Percentiles rank a stretch among this genome's conserved stretches.
Conservation (phyloP, 2,888 invertebrate species). For the Nemurella pictetii region DNA sequence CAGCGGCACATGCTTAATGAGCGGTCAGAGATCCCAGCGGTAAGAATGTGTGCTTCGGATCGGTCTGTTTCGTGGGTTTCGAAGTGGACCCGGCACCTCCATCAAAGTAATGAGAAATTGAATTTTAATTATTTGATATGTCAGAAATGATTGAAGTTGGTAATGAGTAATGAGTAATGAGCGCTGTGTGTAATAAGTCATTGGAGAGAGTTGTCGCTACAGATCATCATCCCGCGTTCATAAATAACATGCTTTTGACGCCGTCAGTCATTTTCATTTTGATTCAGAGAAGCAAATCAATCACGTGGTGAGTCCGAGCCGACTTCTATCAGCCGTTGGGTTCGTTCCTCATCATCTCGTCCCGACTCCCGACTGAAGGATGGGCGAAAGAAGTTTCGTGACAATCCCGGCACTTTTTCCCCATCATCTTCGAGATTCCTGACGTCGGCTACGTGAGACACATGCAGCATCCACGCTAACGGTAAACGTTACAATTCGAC, state of each 20-base stretch:
- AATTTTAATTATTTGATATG: background rate
- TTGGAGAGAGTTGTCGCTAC: background rate
- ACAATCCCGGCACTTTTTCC: background rate
- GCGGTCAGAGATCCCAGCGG: background rate
- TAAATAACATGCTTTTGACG: background rate
- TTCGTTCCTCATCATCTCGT: background rate
- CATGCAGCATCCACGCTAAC: background rate
- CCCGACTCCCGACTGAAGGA: background rate
- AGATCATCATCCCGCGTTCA: background rate
- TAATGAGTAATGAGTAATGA: no score
- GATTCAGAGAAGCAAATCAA: background rate
- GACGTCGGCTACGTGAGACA: background rate
- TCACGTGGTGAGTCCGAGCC: background rate
- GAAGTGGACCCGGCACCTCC: background rate
- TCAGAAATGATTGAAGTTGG: background rate
- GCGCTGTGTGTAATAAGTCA: background rate
- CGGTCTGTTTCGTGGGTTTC: background rate
- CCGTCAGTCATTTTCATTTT: background rate
- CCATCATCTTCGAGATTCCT: background rate
- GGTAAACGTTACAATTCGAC: background rate
- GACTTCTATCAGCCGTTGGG: background rate
- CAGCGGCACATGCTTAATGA: background rate
- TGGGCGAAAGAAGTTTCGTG: background rate
- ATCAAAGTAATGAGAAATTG: background rate
- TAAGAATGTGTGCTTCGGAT: background rate